Conservation (phyloP, 2,888 invertebrate genomes). For the Geophilus truncorum region DNA sequence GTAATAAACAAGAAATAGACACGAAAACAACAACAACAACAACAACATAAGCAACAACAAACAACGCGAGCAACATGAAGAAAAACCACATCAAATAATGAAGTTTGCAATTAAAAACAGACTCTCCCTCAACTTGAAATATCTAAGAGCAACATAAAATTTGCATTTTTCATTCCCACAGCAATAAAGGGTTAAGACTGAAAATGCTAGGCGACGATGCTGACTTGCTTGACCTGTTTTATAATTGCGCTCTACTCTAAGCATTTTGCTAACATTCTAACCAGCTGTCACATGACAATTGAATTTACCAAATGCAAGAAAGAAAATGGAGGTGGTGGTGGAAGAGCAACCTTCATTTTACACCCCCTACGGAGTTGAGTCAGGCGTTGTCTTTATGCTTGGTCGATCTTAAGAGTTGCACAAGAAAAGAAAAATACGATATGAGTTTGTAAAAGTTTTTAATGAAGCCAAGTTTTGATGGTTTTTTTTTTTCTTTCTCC, state of each 20-base stretch:
- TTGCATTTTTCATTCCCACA: neutral
- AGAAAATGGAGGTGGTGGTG: slow-evolving; percentile 1
- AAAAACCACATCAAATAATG: neutral
- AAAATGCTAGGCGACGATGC: neutral
- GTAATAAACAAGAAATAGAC: neutral
- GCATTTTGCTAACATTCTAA: slow-evolving; percentile 20
- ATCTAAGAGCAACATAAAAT: neutral
- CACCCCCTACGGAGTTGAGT: slow-evolving; percentile 16
- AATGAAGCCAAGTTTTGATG: slow-evolving; percentile 20
- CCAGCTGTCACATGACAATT: slow-evolving; percentile 20
- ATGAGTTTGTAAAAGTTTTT: slow-evolving; percentile 20
- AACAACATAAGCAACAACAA: neutral
- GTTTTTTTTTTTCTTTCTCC: neutral
- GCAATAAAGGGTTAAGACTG: slow-evolving; percentile 12
- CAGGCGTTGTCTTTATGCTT: slow-evolving; percentile 20
- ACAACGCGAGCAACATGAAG: neutral
- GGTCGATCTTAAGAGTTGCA: slow-evolving; percentile 11
- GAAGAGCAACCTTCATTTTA: slow-evolving; percentile 16
- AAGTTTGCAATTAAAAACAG: neutral
- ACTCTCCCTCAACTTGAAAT: neutral
- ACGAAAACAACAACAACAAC: neutral
- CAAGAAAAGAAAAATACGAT: slow-evolving; percentile 3
- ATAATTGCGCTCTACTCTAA: slow-evolving; percentile 6
- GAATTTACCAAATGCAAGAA: slow-evolving; percentile 15
- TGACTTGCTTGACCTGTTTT: slow-evolving; percentile 8